phyloP scores from a whole-genome alignment of 2,113 vertebrate genomes.

The Cyrtonyx montezumae region DNA sequence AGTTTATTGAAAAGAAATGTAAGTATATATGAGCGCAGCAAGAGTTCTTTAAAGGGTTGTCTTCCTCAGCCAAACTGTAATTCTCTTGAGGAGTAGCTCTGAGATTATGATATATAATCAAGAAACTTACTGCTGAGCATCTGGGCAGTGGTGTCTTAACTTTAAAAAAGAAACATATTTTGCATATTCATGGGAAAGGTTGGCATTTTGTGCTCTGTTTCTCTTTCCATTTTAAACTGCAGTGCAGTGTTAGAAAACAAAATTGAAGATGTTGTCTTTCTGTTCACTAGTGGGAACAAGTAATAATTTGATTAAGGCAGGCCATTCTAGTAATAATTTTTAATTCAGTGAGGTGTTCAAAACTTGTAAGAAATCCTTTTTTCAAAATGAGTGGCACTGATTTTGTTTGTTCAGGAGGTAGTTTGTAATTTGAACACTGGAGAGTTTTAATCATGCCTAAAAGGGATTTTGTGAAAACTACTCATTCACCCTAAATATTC shows the following conservation, averaged over 20 bases:
- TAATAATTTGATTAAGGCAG: neutral
- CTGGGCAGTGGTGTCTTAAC: neutral
- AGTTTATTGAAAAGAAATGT: constrained; percentile 86
- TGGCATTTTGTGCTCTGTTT: neutral
- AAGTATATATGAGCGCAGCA: constrained; percentile 52
- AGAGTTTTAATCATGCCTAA: neutral
- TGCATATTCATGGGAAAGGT: neutral
- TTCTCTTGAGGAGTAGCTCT: neutral
- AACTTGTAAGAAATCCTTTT: neutral
- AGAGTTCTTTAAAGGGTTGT: neutral
- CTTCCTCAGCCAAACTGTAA: neutral
- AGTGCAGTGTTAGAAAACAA: neutral
- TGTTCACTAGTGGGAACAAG: neutral
- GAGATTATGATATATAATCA: neutral
- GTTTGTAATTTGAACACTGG: neutral
- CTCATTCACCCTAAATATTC: neutral
- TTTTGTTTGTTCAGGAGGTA: neutral
- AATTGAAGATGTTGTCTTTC: neutral
- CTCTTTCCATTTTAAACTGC: neutral
- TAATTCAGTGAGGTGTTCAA: neutral
- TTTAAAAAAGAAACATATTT: neutral
- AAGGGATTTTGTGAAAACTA: neutral
- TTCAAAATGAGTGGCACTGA: neutral
- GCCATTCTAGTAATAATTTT: neutral
- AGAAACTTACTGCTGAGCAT: neutral